A percentile compares a stretch with the other conserved stretches of the same genome.
phyloP scores from a whole-genome alignment of 2,888 invertebrate genomes.

The Drosophila emarginata region DNA sequence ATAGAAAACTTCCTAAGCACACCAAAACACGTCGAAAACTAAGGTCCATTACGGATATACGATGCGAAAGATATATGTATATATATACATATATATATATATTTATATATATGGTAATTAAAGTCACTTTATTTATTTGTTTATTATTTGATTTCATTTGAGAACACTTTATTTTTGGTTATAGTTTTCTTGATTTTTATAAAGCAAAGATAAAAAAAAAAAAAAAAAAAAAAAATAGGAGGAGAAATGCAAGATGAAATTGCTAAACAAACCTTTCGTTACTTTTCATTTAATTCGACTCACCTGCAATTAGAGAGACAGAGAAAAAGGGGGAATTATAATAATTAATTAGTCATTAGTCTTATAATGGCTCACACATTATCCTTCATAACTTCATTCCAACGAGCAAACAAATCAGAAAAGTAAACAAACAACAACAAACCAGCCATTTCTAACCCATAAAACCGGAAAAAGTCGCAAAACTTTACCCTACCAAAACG shows the following conservation, averaged over 20 bases:
- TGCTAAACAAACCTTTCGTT: slow-evolving; percentile 6
- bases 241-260: not conserved
- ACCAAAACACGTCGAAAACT: slow-evolving; percentile 84
- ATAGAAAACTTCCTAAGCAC: slow-evolving; percentile 78
- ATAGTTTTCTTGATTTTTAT: not conserved
- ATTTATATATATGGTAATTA: not conserved
- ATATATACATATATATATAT: not conserved
- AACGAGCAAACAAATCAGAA: slow-evolving; percentile 13
- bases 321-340: not conserved
- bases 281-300: slow-evolving; percentile 16
- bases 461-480: slow-evolving; percentile 20
- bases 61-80: not conserved
- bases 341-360: slow-evolving; percentile 20
- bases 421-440: slow-evolving; percentile 11
- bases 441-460: slow-evolving; percentile 3
- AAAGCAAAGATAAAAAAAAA: not conserved
- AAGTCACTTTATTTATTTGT: slow-evolving; percentile 21
- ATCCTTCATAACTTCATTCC: slow-evolving; percentile 16
- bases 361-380: slow-evolving; percentile 14
- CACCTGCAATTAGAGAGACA: slow-evolving; percentile 31
- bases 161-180: not conserved
- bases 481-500: slow-evolving; percentile 26
- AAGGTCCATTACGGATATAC: slow-evolving; percentile 77
- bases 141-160: not conserved
- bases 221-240: slow-evolving; percentile 11